Evolutionary conservation across 2,113 vertebrate species (phyloP).

Genomic region (Echinops telfairi): DNA sequence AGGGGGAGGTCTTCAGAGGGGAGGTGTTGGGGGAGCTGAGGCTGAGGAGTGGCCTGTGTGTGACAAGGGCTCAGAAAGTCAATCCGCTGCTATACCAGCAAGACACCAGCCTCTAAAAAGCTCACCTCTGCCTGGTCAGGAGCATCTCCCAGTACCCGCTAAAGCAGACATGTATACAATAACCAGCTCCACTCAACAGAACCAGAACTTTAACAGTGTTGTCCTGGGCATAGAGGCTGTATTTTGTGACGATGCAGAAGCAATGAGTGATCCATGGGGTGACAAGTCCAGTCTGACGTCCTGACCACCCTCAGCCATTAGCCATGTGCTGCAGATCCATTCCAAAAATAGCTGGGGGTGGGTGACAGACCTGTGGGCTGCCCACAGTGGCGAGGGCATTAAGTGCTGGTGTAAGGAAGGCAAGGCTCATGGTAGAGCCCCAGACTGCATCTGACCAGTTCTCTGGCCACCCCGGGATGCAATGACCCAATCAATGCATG

Average conservation of each 20-base stretch:
- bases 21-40: neutral
- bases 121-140: neutral
- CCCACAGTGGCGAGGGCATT: neutral
- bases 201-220: neutral
- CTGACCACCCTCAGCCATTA: neutral
- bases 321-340: neutral
- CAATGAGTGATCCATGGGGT: neutral
- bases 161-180: neutral
- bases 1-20: too few species aligned
- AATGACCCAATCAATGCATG: neutral
- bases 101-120: neutral
- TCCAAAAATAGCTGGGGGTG: neutral
- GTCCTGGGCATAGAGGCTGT: neutral
- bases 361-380: neutral
- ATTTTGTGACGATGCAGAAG: constrained; percentile 7
- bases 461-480: neutral
- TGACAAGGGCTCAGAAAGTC: neutral
- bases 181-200: neutral
- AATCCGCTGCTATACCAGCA: neutral
- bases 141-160: neutral
- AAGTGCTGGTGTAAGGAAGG: accelerated
- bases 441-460: neutral
- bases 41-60: neutral
- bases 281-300: neutral
- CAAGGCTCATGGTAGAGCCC: neutral